Evolutionary conservation across 2,113 vertebrate genomes (phyloP), one percentile per base, ranked within the genome.

Genomic region (Chaetodon trifascialis): DNA sequence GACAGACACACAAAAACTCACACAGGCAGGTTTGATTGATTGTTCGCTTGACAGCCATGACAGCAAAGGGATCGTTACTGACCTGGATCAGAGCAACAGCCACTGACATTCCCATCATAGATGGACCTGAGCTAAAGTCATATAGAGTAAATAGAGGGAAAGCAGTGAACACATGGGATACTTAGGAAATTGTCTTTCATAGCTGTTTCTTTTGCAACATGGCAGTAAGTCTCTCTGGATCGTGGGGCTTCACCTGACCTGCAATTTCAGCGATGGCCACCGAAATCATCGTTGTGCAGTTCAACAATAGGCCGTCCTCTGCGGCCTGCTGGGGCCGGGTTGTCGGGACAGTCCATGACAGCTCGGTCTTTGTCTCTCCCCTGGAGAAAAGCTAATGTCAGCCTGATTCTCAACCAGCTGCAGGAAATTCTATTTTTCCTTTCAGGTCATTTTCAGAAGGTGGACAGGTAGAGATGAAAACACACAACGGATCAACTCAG

Each of bases 11-110:
- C 72, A 21, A 55, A 78, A 34, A 79, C 69, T 40, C 74, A 49
- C 75, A 56, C 55, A 46, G 65, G 63, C 52, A 60, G 51, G 40
- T 78, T 79, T 93, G 94, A 93, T 82, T 88, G 92, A 94, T 94
- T 93, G 81, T 66, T 66, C 60, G 81, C 25, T 62, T 88, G 91
- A 89, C 85, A 85, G 77, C 79, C 69, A 5, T 80, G 91, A 84
- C 91, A 92, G 82, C 68, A 58, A 21, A 12, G 64, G 70, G 79
- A 88, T 90, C 49, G 56, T 91, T 92, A 83, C 54, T 11, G 44
- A 87, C 74, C 86, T 73, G 52, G 60, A 89, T 54, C 76, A 40
- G 49, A 10, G 55, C 70, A 76, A 46, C 74, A 73, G 64, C 64
- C 74, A 55, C 71, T 65, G 86, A 87, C 80, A 79, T 83, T 67